Evolutionary conservation across 2,797 vertebrate genomes (phyloP).

Genomic region (Amblyopsis hoosieri): DNA sequence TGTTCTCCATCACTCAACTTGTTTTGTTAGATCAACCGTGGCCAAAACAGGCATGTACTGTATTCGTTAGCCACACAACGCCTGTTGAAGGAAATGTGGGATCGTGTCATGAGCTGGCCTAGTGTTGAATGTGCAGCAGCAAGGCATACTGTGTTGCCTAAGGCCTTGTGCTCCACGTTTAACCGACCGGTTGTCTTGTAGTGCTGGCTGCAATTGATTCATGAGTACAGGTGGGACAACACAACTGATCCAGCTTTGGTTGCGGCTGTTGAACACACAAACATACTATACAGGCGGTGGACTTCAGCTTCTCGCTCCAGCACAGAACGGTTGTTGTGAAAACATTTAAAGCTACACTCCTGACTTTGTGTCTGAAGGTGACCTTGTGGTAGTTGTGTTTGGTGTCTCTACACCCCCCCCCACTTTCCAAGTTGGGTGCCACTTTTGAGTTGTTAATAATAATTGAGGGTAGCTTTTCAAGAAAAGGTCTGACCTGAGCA

Average conservation of each 20-base stretch:
- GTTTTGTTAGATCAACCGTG: slow-evolving; percentile 46
- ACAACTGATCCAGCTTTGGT: slow-evolving; percentile 31
- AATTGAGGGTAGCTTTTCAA: background rate
- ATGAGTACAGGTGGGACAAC: slow-evolving; percentile 37
- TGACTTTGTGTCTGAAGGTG: no score
- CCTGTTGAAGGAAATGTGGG: slow-evolving; percentile 37
- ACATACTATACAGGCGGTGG: background rate
- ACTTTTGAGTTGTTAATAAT: background rate
- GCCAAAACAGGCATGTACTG: slow-evolving; percentile 37
- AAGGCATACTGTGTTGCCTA: background rate
- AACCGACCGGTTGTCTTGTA: slow-evolving; percentile 27
- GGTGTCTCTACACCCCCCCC: no score
- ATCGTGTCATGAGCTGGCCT: slow-evolving; percentile 40
- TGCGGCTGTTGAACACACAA: slow-evolving; percentile 26
- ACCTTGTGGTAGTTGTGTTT: no score
- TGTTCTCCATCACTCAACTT: slow-evolving; percentile 51
- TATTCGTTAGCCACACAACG: slow-evolving; percentile 27
- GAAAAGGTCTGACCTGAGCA: background rate
- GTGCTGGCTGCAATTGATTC: slow-evolving; percentile 29
- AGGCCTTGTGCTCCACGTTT: slow-evolving; percentile 13
- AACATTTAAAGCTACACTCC: no score
- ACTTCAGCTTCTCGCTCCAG: background rate
- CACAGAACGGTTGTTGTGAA: no score
- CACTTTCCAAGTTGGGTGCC: background rate
- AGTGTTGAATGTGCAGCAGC: slow-evolving; percentile 26